A percentile compares a stretch with the other conserved stretches of the same genome.
Conservation (phyloP, 2,888 invertebrate genomes). For the Stenurella melanura region DNA sequence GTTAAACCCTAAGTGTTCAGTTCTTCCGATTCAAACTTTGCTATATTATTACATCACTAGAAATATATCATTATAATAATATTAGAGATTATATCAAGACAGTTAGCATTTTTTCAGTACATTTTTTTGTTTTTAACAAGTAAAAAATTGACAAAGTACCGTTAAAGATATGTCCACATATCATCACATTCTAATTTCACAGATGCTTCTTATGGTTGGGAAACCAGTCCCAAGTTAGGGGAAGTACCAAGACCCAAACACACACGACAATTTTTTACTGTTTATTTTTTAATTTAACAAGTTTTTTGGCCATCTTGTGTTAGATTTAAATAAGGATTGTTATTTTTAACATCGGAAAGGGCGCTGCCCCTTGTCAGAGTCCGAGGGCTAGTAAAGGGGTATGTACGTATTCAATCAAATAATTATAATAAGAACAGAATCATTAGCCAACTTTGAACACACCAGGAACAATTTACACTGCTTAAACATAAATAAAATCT, state of each 20-base stretch:
- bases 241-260: neutral
- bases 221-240: neutral
- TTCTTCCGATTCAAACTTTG: neutral
- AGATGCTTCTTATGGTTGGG: neutral
- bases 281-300: neutral
- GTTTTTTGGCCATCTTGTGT: neutral
- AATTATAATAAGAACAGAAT: too few species aligned
- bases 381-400: slow-evolving; percentile 15
- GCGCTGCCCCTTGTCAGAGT: neutral
- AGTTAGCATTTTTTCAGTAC: slow-evolving; percentile 20
- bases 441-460: too few species aligned
- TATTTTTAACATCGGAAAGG: neutral
- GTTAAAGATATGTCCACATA: slow-evolving; percentile 21
- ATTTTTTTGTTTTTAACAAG: slow-evolving; percentile 21
- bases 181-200: slow-evolving; percentile 31
- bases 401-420: too few species aligned
- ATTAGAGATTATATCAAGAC: slow-evolving; percentile 27
- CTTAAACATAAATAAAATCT: too few species aligned
- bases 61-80: slow-evolving; percentile 1
- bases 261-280: slow-evolving; percentile 22
- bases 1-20: neutral
- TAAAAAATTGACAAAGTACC: slow-evolving; percentile 36
- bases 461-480: too few species aligned
- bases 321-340: neutral
- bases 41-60: slow-evolving; percentile 7